Conservation (phyloP, 2,888 invertebrate genomes). For the Watsonalla cultraria region DNA sequence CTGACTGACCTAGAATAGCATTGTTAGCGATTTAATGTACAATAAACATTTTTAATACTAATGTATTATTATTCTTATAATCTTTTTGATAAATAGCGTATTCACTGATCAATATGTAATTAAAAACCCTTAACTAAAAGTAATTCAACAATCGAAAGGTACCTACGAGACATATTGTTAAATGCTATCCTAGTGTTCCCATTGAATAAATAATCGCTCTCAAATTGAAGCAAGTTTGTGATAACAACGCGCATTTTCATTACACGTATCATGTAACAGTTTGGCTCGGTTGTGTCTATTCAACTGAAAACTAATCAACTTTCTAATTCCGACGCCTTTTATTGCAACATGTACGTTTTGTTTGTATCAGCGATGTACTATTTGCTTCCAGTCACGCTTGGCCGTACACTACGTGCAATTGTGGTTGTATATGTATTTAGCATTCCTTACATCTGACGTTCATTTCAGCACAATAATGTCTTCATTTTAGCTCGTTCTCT, state of each 20-base stretch:
- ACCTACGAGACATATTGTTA: too few relatives aligned
- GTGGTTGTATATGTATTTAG: slow-evolving; percentile 1
- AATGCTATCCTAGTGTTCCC: neutral
- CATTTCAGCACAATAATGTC: neutral
- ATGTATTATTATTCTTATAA: too few relatives aligned
- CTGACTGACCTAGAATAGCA: too few relatives aligned
- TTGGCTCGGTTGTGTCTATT: neutral
- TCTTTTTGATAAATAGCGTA: too few relatives aligned
- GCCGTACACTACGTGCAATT: slow-evolving; percentile 26
- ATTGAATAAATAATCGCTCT: neutral
- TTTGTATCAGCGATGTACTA: slow-evolving; percentile 43
- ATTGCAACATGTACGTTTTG: neutral
- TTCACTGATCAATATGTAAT: too few relatives aligned
- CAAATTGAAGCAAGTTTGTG: neutral
- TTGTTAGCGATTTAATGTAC: too few relatives aligned
- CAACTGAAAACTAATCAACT: neutral
- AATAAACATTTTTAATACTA: too few relatives aligned
- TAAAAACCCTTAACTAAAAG: too few relatives aligned
- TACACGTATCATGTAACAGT: neutral
- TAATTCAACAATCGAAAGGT: too few relatives aligned
- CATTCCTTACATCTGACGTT: neutral
- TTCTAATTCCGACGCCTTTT: neutral
- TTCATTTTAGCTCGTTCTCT: slow-evolving; percentile 23
- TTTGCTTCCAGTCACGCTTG: slow-evolving; percentile 61
- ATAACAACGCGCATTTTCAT: neutral